Conservation (phyloP, 2,113 vertebrate genomes). For the Carlito syrichta region DNA sequence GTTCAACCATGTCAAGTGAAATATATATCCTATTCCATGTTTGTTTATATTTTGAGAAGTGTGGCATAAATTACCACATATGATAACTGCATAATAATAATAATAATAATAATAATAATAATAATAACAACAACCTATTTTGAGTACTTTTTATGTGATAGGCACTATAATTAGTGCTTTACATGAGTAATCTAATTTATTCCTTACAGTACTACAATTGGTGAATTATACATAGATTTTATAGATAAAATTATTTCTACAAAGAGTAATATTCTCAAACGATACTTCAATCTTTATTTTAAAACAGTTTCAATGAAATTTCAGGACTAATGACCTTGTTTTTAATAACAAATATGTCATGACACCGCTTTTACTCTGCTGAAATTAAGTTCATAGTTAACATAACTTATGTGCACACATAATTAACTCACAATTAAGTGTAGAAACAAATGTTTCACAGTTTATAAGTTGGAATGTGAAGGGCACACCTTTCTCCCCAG, state of each 20-base stretch:
- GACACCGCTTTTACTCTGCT: background rate
- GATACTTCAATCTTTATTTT: background rate
- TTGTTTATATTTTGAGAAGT: background rate
- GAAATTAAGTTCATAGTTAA: constrained; percentile 8
- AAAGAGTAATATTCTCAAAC: background rate
- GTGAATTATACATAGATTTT: background rate
- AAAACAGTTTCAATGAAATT: background rate
- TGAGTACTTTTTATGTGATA: background rate
- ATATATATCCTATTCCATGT: background rate
- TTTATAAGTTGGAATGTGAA: background rate
- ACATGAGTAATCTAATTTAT: background rate
- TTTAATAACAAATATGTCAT: background rate
- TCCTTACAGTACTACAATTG: background rate
- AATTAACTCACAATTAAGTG: constrained; percentile 5
- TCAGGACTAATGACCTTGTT: background rate
- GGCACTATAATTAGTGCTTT: background rate
- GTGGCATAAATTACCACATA: background rate
- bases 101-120: background rate
- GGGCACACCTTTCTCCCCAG: background rate
- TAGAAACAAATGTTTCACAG: background rate
- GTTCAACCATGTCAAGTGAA: background rate
- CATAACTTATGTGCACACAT: background rate
- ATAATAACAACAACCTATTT: background rate
- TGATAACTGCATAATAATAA: background rate
- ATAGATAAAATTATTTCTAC: background rate